These are phyloP conservation scores for Nasonia oneida DNA, from an alignment of 2,888 invertebrate genomes.

Conservation along the genomic window DNA sequence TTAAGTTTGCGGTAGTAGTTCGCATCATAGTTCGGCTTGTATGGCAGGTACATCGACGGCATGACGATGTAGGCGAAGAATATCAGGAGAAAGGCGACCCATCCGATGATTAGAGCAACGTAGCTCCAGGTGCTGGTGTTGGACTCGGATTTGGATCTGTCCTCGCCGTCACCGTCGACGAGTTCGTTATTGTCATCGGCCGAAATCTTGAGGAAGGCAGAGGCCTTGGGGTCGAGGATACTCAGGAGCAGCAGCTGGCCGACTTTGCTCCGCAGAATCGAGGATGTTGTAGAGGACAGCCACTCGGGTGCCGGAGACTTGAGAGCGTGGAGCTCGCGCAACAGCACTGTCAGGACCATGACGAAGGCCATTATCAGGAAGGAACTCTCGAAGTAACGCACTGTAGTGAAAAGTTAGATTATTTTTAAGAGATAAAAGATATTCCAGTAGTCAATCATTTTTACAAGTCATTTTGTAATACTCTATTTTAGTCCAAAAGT, in stretches of 20 bases:
- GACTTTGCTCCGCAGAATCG: slow-evolving; percentile 68
- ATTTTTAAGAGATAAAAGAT: too few species aligned
- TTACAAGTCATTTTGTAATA: too few species aligned
- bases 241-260: slow-evolving; percentile 71
- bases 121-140: slow-evolving; percentile 68
- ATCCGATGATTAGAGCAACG: slow-evolving; percentile 68
- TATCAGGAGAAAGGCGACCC: slow-evolving; percentile 69
- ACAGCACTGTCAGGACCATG: slow-evolving; percentile 55
- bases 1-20: too few species aligned
- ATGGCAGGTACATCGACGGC: slow-evolving; percentile 64
- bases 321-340: slow-evolving; percentile 67
- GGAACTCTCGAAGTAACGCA: slow-evolving; percentile 71
- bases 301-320: slow-evolving; percentile 68
- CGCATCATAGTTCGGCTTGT: slow-evolving; percentile 59
- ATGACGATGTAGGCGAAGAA: slow-evolving; percentile 68
- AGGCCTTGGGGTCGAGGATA: slow-evolving; percentile 70
- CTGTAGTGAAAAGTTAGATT: slow-evolving; percentile 62
- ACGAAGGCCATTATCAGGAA: slow-evolving; percentile 63
- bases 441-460: too few species aligned
- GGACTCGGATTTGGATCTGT: slow-evolving; percentile 59
- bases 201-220: slow-evolving; percentile 67
- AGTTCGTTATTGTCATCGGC: slow-evolving; percentile 14
- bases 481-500: too few species aligned
- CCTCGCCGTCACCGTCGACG: slow-evolving; percentile 64
- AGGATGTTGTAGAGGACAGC: slow-evolving; percentile 65